Base-by-base conservation (phyloP, 2,113 vertebrate genomes). In the Podiceps cristatus region DNA sequence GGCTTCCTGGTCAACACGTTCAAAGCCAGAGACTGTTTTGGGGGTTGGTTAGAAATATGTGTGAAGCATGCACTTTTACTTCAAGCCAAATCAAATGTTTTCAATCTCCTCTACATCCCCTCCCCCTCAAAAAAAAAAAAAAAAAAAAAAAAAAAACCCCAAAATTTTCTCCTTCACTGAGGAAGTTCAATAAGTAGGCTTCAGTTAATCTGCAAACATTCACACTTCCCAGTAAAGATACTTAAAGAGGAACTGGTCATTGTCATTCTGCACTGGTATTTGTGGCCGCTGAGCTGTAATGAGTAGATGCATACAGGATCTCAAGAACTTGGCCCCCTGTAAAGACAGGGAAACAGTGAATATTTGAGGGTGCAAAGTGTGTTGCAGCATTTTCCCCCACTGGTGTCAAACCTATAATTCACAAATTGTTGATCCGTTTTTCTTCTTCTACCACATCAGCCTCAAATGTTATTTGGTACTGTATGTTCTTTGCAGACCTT, bases 61-160 rank as follows among this genome's bases (percentile, higher is more conserved):
- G 98, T 98, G 98, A 98, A 98, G 96, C 98, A 98, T 98, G 98
- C 96, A 96, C 98, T 99, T 99, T 99, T 97, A 99, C 98, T 98
- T 89, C 60, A 86, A 97, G 99, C 99, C 99, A 99, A 99, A 95
- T 98, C 96, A 99, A 99, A 99, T 99, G 98, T 99, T 99, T 98
- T 98, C 84, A 97, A 97, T 98, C 90, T 96, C 76, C 18, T 78
- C 17, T 53, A 44, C 16, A 50, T 35, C 45, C 37, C 67, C 42
- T 45, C 77, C 89, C 66, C 14, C 50, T 64, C 25, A 56, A 68
- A 60, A 88, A 53, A 47, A 56, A 22, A 64, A 63, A 77, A 40
- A 63, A 24, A 28, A 58, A 55, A 53, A 69, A 96, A 86, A 96
- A 93, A 94, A 67, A 97, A 98, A 98, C 94, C 97, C 97, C 96